These are phyloP conservation scores for Caretta caretta DNA, from an alignment of 2,113 vertebrate genomes.

Conservation along the genomic window DNA sequence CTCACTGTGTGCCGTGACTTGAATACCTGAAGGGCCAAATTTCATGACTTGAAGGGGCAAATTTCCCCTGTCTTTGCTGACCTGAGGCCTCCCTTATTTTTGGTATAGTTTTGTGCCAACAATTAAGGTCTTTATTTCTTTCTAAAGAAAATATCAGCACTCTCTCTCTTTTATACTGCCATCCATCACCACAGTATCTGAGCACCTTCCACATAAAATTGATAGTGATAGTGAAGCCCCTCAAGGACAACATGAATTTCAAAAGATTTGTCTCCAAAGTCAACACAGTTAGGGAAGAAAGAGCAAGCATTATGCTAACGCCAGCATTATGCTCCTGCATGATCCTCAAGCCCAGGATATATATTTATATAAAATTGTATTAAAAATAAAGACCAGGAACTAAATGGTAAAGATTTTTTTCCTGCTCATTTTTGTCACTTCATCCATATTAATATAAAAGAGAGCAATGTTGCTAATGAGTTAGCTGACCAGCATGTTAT, in stretches of 20 bases:
- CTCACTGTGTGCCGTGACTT: not conserved
- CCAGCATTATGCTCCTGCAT: rapidly evolving
- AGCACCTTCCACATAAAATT: conserved; percentile 4
- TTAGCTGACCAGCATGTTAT: conserved; percentile 55
- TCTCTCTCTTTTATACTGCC: conserved; percentile 36
- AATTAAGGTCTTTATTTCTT: conserved; percentile 15
- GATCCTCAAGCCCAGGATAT: conserved; percentile 14
- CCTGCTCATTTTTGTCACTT: conserved; percentile 57
- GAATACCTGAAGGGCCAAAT: conserved; percentile 38
- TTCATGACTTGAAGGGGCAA: conserved; percentile 26
- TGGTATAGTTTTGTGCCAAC: not conserved
- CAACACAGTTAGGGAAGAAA: conserved; percentile 4
- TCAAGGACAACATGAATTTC: conserved; percentile 56
- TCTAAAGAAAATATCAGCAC: not conserved
- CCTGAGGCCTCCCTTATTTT: conserved; percentile 30
- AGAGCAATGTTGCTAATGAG: conserved; percentile 48
- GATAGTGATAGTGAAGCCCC: conserved; percentile 33
- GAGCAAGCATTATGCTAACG: conserved; percentile 22
- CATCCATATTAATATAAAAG: conserved; percentile 55
- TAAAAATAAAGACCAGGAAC: conserved; percentile 20
- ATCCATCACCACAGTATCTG: not conserved
- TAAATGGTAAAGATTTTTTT: conserved; percentile 44
- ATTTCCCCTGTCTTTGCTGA: conserved; percentile 50
- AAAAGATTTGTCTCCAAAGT: not conserved
- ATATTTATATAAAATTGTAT: conserved; percentile 27